These are phyloP conservation scores for Eilema depressum DNA, from an alignment of 2,888 invertebrate species.

Conservation along the genomic window DNA sequence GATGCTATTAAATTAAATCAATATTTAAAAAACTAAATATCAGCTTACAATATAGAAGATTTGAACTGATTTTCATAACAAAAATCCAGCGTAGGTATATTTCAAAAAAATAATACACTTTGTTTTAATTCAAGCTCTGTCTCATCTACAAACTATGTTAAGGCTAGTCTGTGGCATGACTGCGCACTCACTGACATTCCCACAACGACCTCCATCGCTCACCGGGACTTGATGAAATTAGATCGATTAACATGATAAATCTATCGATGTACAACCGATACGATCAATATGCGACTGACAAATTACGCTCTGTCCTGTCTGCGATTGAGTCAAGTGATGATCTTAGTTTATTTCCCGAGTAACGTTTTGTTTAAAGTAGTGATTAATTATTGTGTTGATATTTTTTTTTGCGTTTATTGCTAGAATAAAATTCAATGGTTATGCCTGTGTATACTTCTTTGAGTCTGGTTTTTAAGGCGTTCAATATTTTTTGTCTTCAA, in stretches of 20 bases:
- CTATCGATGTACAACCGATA: conserved; percentile 77
- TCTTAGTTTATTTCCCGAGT: conserved; percentile 50
- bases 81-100: background rate
- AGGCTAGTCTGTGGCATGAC: conserved; percentile 75
- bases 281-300: conserved; percentile 80
- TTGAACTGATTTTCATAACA: background rate
- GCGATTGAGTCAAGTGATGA: conserved; percentile 51
- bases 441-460: background rate
- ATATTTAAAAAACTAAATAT: too few relatives aligned
- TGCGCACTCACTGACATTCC: conserved; percentile 83
- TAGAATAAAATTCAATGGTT: background rate
- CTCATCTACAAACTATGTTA: conserved; percentile 32
- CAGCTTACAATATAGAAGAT: background rate
- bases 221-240: conserved; percentile 84
- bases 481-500: background rate
- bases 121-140: conserved; percentile 20
- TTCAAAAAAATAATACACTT: background rate
- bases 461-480: background rate
- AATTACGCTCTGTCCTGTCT: conserved; percentile 80
- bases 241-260: conserved; percentile 86
- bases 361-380: conserved; percentile 36
- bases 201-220: conserved; percentile 82
- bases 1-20: too few relatives aligned
- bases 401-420: conserved; percentile 8
- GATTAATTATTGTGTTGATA: conserved; percentile 22